These are phyloP conservation scores for Turnix velox DNA, from an alignment of 2,113 vertebrate genomes.

Conservation along the genomic window DNA sequence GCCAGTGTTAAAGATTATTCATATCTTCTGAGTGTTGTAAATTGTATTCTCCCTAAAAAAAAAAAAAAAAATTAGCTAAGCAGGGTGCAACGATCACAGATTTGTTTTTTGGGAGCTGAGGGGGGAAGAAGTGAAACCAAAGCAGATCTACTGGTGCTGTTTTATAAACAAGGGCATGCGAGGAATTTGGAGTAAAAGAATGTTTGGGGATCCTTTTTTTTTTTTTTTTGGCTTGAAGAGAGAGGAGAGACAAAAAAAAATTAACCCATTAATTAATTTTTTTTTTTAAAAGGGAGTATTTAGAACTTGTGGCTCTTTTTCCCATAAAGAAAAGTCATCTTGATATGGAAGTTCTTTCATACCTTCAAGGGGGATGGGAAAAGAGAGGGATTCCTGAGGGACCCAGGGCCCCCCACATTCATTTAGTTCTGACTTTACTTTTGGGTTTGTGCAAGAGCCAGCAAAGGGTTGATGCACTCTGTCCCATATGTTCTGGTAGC, in stretches of 20 bases:
- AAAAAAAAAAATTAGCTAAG: background rate
- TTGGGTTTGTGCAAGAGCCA: background rate
- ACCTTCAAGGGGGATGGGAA: accelerated
- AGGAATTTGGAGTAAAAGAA: background rate
- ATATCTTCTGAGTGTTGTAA: background rate
- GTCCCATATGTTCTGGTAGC: background rate
- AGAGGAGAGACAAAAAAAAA: background rate
- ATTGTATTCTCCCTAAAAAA: background rate
- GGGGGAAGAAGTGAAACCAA: background rate
- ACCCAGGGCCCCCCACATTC: background rate
- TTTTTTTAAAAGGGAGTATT: background rate
- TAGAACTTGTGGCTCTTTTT: background rate
- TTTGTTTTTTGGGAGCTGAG: background rate
- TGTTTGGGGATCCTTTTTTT: background rate
- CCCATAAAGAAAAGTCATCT: background rate
- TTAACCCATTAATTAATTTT: background rate
- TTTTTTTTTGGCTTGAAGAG: background rate
- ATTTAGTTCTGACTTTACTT: background rate
- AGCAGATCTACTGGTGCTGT: background rate
- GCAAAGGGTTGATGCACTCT: background rate
- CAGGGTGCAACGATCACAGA: background rate
- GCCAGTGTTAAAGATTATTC: background rate
- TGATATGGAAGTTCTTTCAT: background rate
- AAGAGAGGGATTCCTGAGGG: background rate
- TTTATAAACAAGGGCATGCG: background rate